Conservation (phyloP, 2,113 vertebrate species). For the Triplophysa tibetana region DNA sequence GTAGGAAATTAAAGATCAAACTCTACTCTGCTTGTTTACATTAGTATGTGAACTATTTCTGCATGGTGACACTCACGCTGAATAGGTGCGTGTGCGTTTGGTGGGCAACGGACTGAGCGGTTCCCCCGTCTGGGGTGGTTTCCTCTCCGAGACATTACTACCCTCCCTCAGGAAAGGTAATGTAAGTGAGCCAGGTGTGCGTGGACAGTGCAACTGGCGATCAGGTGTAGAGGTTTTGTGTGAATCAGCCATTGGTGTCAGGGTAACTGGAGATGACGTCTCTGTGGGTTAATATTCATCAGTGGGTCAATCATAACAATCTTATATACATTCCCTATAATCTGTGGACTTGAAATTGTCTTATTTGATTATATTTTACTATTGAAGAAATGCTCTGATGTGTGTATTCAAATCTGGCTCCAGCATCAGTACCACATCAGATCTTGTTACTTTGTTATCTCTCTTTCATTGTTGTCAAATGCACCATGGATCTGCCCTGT, state of each 20-base stretch:
- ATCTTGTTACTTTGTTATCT: not conserved
- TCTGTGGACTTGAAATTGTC: too few species aligned
- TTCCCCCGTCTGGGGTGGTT: slow-evolving; percentile 78
- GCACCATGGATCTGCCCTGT: not conserved
- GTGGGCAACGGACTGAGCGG: slow-evolving; percentile 94
- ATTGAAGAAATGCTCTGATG: not conserved
- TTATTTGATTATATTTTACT: not conserved
- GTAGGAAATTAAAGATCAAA: not conserved
- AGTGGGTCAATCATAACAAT: not conserved
- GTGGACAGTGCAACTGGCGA: slow-evolving; percentile 80
- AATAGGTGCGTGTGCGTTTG: slow-evolving; percentile 95
- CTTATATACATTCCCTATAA: not conserved
- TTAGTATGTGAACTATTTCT: not conserved
- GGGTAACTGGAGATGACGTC: slow-evolving; percentile 15
- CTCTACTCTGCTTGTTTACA: not conserved
- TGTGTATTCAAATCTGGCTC: not conserved
- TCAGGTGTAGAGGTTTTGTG: slow-evolving; percentile 70
- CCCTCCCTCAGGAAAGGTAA: slow-evolving; percentile 92
- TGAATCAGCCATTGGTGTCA: slow-evolving; percentile 81
- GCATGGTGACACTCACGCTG: slow-evolving; percentile 83
- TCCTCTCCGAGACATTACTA: slow-evolving; percentile 89
- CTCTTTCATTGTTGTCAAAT: slow-evolving; percentile 18
- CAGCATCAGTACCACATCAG: slow-evolving; percentile 20
- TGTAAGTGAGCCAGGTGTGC: slow-evolving; percentile 82
- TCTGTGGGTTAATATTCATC: not conserved